phyloP scores from a whole-genome alignment of 2,113 vertebrate species.

The Tinamus guttatus region DNA sequence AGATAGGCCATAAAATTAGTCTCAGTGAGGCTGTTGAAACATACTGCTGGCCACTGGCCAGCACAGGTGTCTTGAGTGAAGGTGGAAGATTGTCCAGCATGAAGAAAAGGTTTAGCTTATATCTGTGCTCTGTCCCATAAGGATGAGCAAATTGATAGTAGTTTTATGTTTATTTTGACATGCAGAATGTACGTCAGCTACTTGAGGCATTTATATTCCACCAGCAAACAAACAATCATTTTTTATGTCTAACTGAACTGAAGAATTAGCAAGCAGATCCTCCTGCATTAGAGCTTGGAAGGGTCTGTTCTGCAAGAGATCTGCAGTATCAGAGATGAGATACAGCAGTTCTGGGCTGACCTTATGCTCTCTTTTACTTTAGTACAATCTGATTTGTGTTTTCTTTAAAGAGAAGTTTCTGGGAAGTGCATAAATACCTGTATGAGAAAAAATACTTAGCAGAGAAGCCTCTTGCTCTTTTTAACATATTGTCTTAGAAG shows the following conservation, averaged over 20 bases:
- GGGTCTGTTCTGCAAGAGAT: not conserved
- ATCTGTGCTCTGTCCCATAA: not conserved
- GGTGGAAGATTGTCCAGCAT: not conserved
- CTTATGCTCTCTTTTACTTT: not conserved
- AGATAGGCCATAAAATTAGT: not conserved
- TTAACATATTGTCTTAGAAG: constrained; percentile 23
- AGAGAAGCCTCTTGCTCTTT: constrained; percentile 21
- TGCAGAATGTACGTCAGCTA: not conserved
- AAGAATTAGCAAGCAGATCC: not conserved
- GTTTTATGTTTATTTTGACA: not conserved
- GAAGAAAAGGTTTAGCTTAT: not conserved
- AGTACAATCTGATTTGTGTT: not conserved
- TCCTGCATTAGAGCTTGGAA: not conserved
- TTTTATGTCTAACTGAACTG: not conserved
- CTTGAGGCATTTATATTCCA: not conserved
- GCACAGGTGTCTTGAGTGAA: not conserved
- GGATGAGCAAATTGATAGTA: not conserved
- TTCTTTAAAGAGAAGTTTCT: not conserved
- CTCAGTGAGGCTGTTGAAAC: not conserved
- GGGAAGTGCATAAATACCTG: not conserved
- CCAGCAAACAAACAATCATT: not conserved
- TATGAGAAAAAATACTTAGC: not conserved
- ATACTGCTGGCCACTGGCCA: not conserved
- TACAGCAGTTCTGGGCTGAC: not conserved
- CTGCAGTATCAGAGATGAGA: not conserved